phyloP scores from a whole-genome alignment of 1,140 invertebrate genomes.

The Diploscapter pachys region DNA sequence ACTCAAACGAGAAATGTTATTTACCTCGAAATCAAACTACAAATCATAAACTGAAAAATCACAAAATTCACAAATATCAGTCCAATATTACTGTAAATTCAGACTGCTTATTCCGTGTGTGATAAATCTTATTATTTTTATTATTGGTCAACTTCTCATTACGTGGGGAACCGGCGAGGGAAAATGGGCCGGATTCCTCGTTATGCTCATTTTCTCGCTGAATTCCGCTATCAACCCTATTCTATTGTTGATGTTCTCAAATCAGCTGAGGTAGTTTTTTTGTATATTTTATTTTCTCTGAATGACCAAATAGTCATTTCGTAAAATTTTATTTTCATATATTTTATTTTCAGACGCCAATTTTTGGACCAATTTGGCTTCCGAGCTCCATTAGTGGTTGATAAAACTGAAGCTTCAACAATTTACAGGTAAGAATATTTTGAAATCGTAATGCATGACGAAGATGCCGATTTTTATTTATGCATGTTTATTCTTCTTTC shows the following conservation, averaged over 20 bases:
- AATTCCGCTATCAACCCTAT: conserved; percentile 54
- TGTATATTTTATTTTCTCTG: neutral
- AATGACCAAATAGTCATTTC: no score
- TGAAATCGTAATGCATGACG: no score
- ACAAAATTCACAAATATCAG: neutral
- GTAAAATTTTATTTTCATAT: no score
- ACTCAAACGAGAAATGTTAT: conserved; percentile 26
- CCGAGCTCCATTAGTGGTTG: no score
- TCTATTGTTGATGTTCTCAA: conserved; percentile 45
- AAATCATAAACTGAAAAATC: neutral
- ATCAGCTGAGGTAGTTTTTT: conserved; percentile 39
- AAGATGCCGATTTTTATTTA: no score
- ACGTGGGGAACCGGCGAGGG: conserved; percentile 51
- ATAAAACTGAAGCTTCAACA: no score
- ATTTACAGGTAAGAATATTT: no score
- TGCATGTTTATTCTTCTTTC: no score
- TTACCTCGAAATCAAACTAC: conserved; percentile 21
- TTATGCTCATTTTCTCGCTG: conserved; percentile 45
- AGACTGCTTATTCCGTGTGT: conserved; percentile 51
- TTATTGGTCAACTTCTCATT: conserved; percentile 49
- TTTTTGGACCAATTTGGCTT: no score
- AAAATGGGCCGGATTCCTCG: conserved; percentile 53
- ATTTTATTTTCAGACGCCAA: no score
- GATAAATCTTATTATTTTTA: conserved; percentile 50
- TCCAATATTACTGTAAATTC: neutral